Percentiles rank a stretch among this genome's conserved stretches.
Evolutionary conservation across 2,888 invertebrate genomes (phyloP).

Genomic region (Cheilosia vulpina): DNA sequence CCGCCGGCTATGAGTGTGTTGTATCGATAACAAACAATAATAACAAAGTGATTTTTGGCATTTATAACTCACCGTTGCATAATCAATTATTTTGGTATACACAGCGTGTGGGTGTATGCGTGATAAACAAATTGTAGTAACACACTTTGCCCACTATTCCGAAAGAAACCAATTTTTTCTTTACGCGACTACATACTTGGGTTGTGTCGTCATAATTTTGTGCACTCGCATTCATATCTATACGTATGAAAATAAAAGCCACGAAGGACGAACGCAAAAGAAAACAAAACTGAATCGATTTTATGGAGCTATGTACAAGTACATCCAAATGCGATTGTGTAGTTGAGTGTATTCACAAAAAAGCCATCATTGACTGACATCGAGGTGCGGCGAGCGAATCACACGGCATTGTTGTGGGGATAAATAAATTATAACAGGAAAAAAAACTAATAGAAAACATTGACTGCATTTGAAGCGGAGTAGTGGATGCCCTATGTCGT

Average conservation of each 20-base stretch:
- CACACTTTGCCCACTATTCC: conserved; percentile 15
- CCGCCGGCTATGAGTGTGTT: conserved; percentile 16
- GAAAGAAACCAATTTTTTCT: conserved; percentile 7
- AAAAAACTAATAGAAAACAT: not conserved
- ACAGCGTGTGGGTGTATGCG: conserved; percentile 15
- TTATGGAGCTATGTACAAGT: not conserved
- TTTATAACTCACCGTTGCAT: conserved; percentile 26
- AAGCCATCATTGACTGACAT: conserved; percentile 34
- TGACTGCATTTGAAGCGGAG: not conserved
- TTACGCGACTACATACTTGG: conserved; percentile 10
- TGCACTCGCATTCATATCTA: conserved; percentile 3
- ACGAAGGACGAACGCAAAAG: conserved; percentile 33
- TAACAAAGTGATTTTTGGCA: conserved; percentile 24
- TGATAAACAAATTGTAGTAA: conserved; percentile 43
- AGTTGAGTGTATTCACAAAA: conserved; percentile 13
- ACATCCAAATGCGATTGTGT: not conserved
- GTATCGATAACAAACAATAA: conserved; percentile 25
- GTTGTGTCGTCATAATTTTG: conserved; percentile 46
- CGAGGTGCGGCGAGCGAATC: conserved; percentile 38
- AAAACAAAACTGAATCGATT: conserved; percentile 18
- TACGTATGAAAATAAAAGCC: conserved; percentile 12
- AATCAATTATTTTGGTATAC: conserved; percentile 5
- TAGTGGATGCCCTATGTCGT: too few relatives aligned
- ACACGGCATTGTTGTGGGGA: conserved; percentile 46
- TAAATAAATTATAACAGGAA: conserved; percentile 29